phyloP scores from a whole-genome alignment of 2,888 invertebrate genomes.

The Leptothorax acervorum region DNA sequence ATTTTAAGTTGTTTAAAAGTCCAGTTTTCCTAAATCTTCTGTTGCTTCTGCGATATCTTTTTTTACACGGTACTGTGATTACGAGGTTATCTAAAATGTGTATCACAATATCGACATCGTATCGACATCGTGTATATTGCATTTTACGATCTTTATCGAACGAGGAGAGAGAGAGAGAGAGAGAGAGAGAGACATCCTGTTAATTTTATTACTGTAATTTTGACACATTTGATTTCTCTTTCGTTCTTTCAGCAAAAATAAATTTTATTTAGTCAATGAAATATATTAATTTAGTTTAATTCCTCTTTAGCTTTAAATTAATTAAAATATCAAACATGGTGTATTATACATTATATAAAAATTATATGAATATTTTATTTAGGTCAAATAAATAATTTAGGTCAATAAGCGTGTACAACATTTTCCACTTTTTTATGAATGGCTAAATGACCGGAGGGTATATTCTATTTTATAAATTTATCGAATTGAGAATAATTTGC shows the following conservation, averaged over 20 bases:
- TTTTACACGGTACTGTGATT: slow-evolving; percentile 28
- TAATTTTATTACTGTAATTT: slow-evolving; percentile 7
- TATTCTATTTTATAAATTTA: background rate
- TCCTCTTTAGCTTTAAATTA: background rate
- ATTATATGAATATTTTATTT: background rate
- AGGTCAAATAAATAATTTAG: background rate
- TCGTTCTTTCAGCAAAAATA: background rate
- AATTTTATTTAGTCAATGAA: background rate
- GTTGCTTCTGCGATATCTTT: background rate
- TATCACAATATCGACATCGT: slow-evolving; percentile 11
- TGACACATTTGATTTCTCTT: slow-evolving; percentile 12
- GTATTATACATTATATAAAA: background rate
- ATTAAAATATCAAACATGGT: background rate
- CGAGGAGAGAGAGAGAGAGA: background rate
- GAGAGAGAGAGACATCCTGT: background rate
- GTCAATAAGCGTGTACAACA: background rate
- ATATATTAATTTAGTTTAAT: background rate
- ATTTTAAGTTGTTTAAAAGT: background rate
- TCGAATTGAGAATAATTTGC: background rate
- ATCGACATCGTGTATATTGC: slow-evolving; percentile 11
- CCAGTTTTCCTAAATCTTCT: background rate
- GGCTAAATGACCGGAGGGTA: background rate
- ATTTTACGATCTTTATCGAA: slow-evolving; percentile 18
- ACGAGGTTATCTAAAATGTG: slow-evolving; percentile 27
- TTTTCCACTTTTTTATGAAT: background rate